A percentile compares a stretch with the other conserved stretches of the same genome.
Conservation (phyloP, 2,797 vertebrate genomes). For the Anolis apletophallus region DNA sequence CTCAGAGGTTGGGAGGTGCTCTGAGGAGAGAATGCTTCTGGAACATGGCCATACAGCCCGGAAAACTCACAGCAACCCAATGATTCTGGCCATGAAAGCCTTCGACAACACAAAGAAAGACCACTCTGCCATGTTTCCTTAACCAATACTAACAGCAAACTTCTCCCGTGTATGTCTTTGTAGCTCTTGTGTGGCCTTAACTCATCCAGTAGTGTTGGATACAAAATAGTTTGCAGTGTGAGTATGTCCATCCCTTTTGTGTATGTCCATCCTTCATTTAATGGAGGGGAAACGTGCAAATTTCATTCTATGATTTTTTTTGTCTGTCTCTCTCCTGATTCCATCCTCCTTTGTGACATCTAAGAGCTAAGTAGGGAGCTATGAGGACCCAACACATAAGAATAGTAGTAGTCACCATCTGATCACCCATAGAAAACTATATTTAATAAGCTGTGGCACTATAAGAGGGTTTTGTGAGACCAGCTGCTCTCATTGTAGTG, state of each 20-base stretch:
- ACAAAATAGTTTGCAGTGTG: slow-evolving; percentile 71
- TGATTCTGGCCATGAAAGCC: too few species aligned
- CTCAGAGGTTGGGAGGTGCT: too few species aligned
- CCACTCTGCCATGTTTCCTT: rapidly evolving
- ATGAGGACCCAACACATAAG: not conserved
- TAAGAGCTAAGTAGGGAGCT: not conserved
- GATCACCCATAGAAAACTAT: too few species aligned
- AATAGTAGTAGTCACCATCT: too few species aligned
- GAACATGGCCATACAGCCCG: too few species aligned
- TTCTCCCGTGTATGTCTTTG: slow-evolving; percentile 69
- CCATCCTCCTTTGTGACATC: not conserved
- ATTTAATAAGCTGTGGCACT: too few species aligned
- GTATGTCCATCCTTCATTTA: not conserved
- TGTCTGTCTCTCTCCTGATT: not conserved
- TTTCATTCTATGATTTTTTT: not conserved
- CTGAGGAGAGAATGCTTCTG: too few species aligned
- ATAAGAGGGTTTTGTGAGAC: too few species aligned
- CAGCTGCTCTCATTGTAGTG: too few species aligned
- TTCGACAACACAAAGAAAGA: not conserved
- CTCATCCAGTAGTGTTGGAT: slow-evolving; percentile 74
- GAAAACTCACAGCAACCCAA: too few species aligned
- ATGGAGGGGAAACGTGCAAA: not conserved
- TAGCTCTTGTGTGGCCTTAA: slow-evolving; percentile 80
- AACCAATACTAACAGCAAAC: slow-evolving; percentile 42
- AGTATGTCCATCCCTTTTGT: slow-evolving; percentile 61